Conservation (phyloP, 2,888 invertebrate genomes). For the Schrankia costaestrigalis region DNA sequence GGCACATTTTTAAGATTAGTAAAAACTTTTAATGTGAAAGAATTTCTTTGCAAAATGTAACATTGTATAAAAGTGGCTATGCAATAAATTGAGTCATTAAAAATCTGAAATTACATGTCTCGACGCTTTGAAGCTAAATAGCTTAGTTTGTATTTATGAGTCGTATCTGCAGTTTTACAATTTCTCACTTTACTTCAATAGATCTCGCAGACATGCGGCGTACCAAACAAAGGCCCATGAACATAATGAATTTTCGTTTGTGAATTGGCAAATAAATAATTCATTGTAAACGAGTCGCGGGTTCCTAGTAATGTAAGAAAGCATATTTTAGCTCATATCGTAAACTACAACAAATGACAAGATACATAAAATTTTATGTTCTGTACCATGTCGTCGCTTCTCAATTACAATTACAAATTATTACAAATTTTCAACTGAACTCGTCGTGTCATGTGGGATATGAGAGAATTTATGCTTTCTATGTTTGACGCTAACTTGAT, state of each 20-base stretch:
- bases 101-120: slow-evolving; percentile 37
- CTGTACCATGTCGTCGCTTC: slow-evolving; percentile 57
- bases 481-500: slow-evolving; percentile 38
- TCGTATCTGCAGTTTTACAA: slow-evolving; percentile 51
- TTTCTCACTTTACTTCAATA: slow-evolving; percentile 52
- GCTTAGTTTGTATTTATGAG: slow-evolving; percentile 50
- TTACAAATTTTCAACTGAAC: slow-evolving; percentile 63
- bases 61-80: slow-evolving; percentile 1
- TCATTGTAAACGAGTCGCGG: slow-evolving; percentile 57
- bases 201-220: slow-evolving; percentile 43
- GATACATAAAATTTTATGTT: slow-evolving; percentile 72
- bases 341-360: slow-evolving; percentile 72
- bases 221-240: slow-evolving; percentile 50
- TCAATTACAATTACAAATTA: slow-evolving; percentile 79
- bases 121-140: slow-evolving; percentile 41
- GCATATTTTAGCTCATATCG: slow-evolving; percentile 71
- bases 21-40: background rate
- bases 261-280: slow-evolving; percentile 72
- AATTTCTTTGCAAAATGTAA: background rate
- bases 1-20: slow-evolving; percentile 6
- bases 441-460: slow-evolving; percentile 49
- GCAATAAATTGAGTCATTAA: slow-evolving; percentile 50
- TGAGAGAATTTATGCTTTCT: slow-evolving; percentile 48
- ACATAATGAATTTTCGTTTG: slow-evolving; percentile 62
- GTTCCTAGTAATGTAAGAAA: slow-evolving; percentile 67